Evolutionary conservation across 23 tunicate genomes (phyloP).

Genomic region (Trididemnum miniatum): DNA sequence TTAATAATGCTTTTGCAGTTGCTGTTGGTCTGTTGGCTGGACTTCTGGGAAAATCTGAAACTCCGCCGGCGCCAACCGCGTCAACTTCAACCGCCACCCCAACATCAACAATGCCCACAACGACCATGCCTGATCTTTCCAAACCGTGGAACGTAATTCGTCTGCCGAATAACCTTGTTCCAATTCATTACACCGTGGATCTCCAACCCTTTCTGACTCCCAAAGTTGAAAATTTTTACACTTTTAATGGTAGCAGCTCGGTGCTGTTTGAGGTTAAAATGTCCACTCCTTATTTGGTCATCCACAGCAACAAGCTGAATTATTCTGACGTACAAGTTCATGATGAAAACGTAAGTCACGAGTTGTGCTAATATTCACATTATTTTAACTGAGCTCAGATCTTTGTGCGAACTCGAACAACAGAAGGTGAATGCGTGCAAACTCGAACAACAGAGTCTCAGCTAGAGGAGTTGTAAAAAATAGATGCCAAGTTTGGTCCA

Average conservation of each 20-base stretch:
- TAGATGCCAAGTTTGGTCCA: too few species aligned
- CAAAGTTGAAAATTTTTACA: conserved; percentile 20
- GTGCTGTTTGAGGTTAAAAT: conserved; percentile 18
- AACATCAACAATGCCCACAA: not conserved
- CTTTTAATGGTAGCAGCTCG: conserved; percentile 51
- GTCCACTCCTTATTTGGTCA: conserved; percentile 37
- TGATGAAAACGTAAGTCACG: conserved; percentile 23
- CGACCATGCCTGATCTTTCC: not conserved
- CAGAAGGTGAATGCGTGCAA: too few species aligned
- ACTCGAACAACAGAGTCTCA: too few species aligned
- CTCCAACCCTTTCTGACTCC: conserved; percentile 49
- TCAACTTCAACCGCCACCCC: not conserved
- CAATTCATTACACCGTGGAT: conserved; percentile 57
- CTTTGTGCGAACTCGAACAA: too few species aligned
- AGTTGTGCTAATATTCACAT: too few species aligned
- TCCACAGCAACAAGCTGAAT: conserved; percentile 63
- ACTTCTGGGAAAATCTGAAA: not conserved
- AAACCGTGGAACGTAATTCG: conserved; percentile 57
- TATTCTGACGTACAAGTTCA: conserved; percentile 18
- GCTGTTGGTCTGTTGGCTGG: conserved; percentile 50
- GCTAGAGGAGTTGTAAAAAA: too few species aligned
- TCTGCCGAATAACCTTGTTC: conserved; percentile 38
- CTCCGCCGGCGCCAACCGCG: not conserved
- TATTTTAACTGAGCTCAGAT: too few species aligned
- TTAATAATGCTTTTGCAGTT: conserved; percentile 42